phyloP scores from a whole-genome alignment of 2,797 vertebrate genomes.

The Ara ararauna region DNA sequence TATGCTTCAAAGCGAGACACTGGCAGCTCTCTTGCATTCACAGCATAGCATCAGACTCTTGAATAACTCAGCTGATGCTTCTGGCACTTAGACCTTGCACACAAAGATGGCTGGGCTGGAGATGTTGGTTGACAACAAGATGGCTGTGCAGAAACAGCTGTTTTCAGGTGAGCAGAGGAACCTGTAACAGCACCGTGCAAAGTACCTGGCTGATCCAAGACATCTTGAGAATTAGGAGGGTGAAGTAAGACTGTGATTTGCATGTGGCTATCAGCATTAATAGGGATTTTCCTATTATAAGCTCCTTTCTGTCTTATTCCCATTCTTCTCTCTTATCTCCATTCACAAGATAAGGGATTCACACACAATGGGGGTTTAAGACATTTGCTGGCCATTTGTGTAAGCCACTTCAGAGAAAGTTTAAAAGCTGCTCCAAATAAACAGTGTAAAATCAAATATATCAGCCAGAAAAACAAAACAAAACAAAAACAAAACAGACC shows the following conservation, averaged over 20 bases:
- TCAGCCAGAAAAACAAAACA: background rate
- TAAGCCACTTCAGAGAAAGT: background rate
- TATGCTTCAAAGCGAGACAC: constrained; percentile 4
- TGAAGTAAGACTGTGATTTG: constrained; percentile 13
- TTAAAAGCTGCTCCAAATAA: constrained; percentile 6
- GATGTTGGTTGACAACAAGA: background rate
- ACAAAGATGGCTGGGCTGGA: background rate
- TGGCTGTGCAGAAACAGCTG: background rate
- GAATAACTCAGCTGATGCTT: background rate
- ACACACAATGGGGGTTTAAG: background rate
- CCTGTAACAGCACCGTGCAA: background rate
- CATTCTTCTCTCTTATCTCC: constrained; percentile 20
- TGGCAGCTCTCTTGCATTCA: constrained; percentile 15
- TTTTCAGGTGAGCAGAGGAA: background rate
- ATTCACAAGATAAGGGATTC: background rate
- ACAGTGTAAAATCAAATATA: background rate
- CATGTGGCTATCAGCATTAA: constrained; percentile 36
- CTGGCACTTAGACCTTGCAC: background rate
- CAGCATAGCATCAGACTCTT: background rate
- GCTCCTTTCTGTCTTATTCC: background rate
- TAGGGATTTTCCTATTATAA: constrained; percentile 39
- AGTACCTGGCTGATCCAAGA: constrained; percentile 1
- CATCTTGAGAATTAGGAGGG: constrained; percentile 17
- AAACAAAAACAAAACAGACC: background rate
- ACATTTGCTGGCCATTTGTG: background rate